A percentile compares a stretch with the other conserved stretches of the same genome.
Conservation (phyloP, 2,888 invertebrate species). For the Coecobrya sp. region DNA sequence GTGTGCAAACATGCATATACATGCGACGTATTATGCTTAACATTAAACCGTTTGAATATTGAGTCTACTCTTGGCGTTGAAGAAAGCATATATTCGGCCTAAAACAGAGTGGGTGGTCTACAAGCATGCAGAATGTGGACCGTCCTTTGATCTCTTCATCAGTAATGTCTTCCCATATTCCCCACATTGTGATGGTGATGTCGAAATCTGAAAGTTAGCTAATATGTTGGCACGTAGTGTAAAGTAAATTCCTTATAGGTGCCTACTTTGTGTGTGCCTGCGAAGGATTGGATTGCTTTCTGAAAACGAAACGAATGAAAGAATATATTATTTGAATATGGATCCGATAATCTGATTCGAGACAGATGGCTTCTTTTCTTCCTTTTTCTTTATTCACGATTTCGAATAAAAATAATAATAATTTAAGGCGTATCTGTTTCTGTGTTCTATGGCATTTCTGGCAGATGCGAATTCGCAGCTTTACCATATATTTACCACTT, state of each 20-base stretch:
- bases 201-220: background rate
- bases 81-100: too few species aligned
- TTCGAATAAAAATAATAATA: slow-evolving; percentile 43
- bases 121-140: background rate
- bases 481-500: background rate
- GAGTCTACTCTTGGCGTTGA: background rate
- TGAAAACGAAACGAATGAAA: background rate
- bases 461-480: slow-evolving; percentile 10
- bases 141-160: background rate
- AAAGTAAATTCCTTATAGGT: background rate
- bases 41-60: background rate
- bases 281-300: background rate
- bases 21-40: too few species aligned
- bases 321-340: slow-evolving; percentile 14
- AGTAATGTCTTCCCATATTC: background rate
- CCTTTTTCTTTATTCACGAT: background rate
- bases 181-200: background rate
- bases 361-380: slow-evolving; percentile 25
- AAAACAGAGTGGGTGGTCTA: background rate
- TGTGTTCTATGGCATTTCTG: background rate
- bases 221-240: background rate
- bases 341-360: background rate
- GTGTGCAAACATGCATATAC: background rate
- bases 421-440: background rate
- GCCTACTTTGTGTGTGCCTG: background rate